Evolutionary conservation across 2,113 vertebrate genomes (phyloP).

Genomic region (Aphyosemion australe): DNA sequence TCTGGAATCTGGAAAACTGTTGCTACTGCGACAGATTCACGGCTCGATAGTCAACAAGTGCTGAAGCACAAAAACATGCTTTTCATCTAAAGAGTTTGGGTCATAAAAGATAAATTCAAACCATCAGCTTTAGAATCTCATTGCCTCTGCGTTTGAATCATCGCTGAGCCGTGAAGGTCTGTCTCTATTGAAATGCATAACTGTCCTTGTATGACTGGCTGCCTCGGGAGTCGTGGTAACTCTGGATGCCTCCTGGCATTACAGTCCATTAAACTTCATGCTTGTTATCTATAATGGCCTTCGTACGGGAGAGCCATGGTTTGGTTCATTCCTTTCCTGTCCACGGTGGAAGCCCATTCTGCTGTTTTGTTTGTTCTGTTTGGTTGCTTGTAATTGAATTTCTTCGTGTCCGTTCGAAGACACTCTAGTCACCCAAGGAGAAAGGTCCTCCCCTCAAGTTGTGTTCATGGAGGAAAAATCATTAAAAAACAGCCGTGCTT

Average conservation of each 20-base stretch:
- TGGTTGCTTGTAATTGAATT: slow-evolving; percentile 64
- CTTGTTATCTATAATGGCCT: slow-evolving; percentile 70
- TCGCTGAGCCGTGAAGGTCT: slow-evolving; percentile 50
- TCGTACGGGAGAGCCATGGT: slow-evolving; percentile 41
- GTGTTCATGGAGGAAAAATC: slow-evolving; percentile 23
- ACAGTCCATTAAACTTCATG: slow-evolving; percentile 52
- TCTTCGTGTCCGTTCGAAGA: slow-evolving; percentile 42
- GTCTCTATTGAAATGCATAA: slow-evolving; percentile 61
- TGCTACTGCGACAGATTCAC: neutral
- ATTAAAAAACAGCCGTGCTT: slow-evolving; percentile 7
- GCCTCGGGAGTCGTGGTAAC: slow-evolving; percentile 43
- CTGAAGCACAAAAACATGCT: slow-evolving; percentile 16
- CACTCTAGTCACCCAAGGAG: neutral
- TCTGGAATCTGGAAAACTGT: neutral
- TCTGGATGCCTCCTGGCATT: slow-evolving; percentile 51
- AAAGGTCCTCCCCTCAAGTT: neutral
- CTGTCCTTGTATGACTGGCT: slow-evolving; percentile 28
- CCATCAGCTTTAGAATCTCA: slow-evolving; percentile 19
- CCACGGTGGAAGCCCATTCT: slow-evolving; percentile 44
- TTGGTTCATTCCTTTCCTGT: slow-evolving; percentile 60
- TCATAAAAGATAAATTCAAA: slow-evolving; percentile 20
- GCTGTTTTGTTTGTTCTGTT: slow-evolving; percentile 56
- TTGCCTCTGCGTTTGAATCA: slow-evolving; percentile 25
- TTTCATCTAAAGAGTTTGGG: slow-evolving; percentile 14
- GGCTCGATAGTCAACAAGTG: neutral